These are phyloP conservation scores for Tragulus kanchil DNA, from an alignment of 2,113 vertebrate genomes.

Conservation along the genomic window DNA sequence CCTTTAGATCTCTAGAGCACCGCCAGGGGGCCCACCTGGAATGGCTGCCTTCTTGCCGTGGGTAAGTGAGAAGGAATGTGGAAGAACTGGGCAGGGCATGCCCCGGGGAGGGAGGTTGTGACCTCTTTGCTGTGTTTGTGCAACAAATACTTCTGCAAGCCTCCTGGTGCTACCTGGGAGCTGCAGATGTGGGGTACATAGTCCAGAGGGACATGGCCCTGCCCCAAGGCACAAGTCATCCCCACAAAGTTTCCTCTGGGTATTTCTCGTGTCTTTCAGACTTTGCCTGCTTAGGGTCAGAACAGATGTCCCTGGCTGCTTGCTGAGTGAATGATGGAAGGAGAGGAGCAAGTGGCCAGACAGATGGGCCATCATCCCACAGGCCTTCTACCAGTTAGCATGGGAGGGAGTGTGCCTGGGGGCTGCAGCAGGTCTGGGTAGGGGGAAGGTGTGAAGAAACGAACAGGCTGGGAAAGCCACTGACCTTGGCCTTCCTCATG, in stretches of 20 bases:
- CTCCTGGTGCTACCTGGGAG: not conserved
- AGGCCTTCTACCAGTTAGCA: not conserved
- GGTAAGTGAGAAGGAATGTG: constrained; percentile 23
- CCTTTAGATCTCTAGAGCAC: not conserved
- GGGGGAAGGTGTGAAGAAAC: not conserved
- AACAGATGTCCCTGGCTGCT: not conserved
- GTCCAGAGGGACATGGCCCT: not conserved
- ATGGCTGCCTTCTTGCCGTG: not conserved
- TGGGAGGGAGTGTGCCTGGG: not conserved
- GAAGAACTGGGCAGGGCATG: not conserved
- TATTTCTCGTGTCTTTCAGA: not conserved
- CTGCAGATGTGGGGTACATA: not conserved
- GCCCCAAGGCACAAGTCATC: not conserved
- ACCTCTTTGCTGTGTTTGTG: not conserved
- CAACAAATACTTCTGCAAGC: not conserved
- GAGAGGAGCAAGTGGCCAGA: not conserved
- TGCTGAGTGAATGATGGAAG: not conserved
- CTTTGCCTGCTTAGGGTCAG: not conserved
- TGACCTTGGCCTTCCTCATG: not conserved
- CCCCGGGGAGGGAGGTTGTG: not conserved
- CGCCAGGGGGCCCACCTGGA: not conserved
- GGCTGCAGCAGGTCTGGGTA: not conserved
- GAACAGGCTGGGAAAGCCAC: not conserved
- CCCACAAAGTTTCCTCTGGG: not conserved
- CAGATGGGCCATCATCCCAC: not conserved